These are phyloP conservation scores for Caradrina clavipalpis DNA, from an alignment of 2,888 invertebrate species.

Conservation along the genomic window DNA sequence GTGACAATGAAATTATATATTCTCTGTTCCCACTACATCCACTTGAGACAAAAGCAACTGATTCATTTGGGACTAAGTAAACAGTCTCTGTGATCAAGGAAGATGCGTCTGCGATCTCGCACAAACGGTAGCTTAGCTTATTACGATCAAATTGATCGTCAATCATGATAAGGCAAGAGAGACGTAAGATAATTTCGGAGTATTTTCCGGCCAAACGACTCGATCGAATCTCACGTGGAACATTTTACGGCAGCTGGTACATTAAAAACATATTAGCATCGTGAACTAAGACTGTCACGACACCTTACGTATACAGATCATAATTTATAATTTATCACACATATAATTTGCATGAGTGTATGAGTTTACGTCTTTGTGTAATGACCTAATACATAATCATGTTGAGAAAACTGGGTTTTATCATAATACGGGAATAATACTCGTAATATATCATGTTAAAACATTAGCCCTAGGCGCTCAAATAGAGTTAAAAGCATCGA, in stretches of 20 bases:
- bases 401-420: conserved; percentile 1
- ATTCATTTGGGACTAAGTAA: conserved; percentile 4
- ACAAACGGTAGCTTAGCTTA: conserved; percentile 24
- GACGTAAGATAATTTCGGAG: conserved; percentile 40
- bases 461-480: neutral
- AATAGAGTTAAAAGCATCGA: neutral
- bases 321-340: conserved; percentile 18
- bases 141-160: conserved; percentile 52
- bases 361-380: conserved; percentile 1
- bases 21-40: conserved; percentile 9
- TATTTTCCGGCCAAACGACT: conserved; percentile 41
- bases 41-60: conserved; percentile 19
- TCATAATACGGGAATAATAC: too few species aligned
- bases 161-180: conserved; percentile 55
- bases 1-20: conserved; percentile 25
- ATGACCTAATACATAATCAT: neutral
- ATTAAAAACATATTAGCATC: conserved; percentile 42
- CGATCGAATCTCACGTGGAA: conserved; percentile 36
- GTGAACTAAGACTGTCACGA: conserved; percentile 30
- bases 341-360: conserved; percentile 16
- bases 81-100: neutral
- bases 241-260: conserved; percentile 21
- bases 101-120: neutral
- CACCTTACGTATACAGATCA: conserved; percentile 1
- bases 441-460: neutral